Evolutionary conservation across 2,113 vertebrate genomes (phyloP), one percentile per base, ranked within the genome.

Genomic region (Phrynocephalus versicolor): DNA sequence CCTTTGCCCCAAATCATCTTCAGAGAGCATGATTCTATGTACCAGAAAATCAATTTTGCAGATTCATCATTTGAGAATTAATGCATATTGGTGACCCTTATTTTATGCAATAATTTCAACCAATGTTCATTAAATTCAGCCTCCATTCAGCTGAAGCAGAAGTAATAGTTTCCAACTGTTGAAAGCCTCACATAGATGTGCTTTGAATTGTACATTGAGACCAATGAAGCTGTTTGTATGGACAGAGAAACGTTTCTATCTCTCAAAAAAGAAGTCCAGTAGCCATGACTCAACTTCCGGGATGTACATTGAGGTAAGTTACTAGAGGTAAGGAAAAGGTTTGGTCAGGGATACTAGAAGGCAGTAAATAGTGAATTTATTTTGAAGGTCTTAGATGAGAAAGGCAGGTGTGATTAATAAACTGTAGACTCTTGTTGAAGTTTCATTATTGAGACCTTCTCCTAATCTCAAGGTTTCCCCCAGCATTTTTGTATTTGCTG

Each of bases 31-130:
- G 35, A 35, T 58, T 82, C 25, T 60, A 39, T 39, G 25, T 16
- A 39, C 69, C 19, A 35, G 37, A 82, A 82, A 72, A 82, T 60
- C 35, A 19, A 39, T 57, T 82, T 58, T 72, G 51, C 35, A 37
- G 37, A 60, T 82, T 39, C 15, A 27, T 71, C 55, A 82, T 41
- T 82, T 57, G n/a, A 16, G 60, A 82, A 82, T 72, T 72, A 72
- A 72, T 39, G 33, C 10, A 30, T 5, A 77, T 77, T 77, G 57
- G n/a, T 35, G 51, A 33, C 37, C 41, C 37, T 72, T 82, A 72
- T 58, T 58, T 72, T 21, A 82, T 37, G 45, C 27, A 30, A 57
- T 72, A 16, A 35, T 25, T 58, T 82, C 55, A 72, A 82, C 39
- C 27, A 71, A 71, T 60, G 33, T 30, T 58, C 21, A 72, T 60